Percentiles rank a stretch among this genome's conserved stretches.
Evolutionary conservation across 2,797 vertebrate species (phyloP).

Genomic region (Liparis tanakae): DNA sequence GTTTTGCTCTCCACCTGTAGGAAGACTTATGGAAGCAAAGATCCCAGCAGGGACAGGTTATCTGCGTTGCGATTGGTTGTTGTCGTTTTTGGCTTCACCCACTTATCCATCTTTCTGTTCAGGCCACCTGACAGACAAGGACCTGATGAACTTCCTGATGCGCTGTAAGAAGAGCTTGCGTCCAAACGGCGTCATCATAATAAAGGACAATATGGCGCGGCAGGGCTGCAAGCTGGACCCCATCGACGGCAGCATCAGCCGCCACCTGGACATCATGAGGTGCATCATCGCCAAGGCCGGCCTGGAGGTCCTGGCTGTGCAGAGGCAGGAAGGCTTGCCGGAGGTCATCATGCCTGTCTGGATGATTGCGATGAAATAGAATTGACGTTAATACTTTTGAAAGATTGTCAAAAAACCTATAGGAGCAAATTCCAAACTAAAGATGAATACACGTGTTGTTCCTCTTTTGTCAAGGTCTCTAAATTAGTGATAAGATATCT

Average conservation of each 20-base stretch:
- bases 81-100: not conserved
- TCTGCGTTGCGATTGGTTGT: not conserved
- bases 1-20: not conserved
- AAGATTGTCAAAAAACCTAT: not conserved
- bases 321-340: slow-evolving; percentile 91
- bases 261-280: slow-evolving; percentile 91
- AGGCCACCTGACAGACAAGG: slow-evolving; percentile 95
- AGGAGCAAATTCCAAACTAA: slow-evolving; percentile 6
- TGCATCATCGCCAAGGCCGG: slow-evolving; percentile 88
- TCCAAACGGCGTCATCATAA: slow-evolving; percentile 89
- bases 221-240: slow-evolving; percentile 91
- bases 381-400: not conserved
- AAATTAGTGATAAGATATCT: slow-evolving; percentile 7
- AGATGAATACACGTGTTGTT: slow-evolving; percentile 27
- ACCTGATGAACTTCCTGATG: slow-evolving; percentile 90
- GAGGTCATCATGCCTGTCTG: slow-evolving; percentile 93
- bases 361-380: slow-evolving; percentile 90
- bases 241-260: slow-evolving; percentile 92
- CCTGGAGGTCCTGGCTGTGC: slow-evolving; percentile 84
- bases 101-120: slow-evolving; percentile 1
- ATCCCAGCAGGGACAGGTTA: not conserved
- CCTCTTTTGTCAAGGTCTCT: slow-evolving; percentile 1
- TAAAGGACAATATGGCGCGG: slow-evolving; percentile 96
- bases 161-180: slow-evolving; percentile 89
- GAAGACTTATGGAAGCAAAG: not conserved